Percentiles rank a stretch among this genome's conserved stretches.
These are phyloP conservation scores for Porites cylindrica DNA, from an alignment of 92 coral and sea anemone species.

Conservation along the genomic window DNA sequence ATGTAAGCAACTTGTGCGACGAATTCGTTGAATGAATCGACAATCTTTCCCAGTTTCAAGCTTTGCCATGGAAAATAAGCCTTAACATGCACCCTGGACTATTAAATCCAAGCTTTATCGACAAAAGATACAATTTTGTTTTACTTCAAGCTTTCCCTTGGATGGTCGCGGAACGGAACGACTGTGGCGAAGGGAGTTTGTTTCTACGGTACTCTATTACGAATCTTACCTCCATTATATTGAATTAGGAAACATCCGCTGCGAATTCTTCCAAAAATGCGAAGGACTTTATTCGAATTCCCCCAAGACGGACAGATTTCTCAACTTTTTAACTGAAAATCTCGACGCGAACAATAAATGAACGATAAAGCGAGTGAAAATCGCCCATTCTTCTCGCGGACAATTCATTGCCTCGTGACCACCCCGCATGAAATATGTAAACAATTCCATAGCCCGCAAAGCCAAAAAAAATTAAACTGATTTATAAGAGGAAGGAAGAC, in stretches of 20 bases:
- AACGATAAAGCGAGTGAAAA: background rate
- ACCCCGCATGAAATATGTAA: conserved; percentile 75
- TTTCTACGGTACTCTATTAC: background rate
- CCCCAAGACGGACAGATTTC: background rate
- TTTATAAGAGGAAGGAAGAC: conserved; percentile 35
- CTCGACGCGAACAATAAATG: conserved; percentile 18
- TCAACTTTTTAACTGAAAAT: conserved; percentile 15
- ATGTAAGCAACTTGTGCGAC: background rate
- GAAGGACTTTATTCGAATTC: background rate
- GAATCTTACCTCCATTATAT: conserved; percentile 34
- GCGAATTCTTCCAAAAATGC: background rate
- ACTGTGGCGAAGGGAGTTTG: background rate
- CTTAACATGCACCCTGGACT: background rate
- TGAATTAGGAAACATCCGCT: background rate
- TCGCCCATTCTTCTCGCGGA: conserved; percentile 59
- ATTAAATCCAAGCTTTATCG: background rate
- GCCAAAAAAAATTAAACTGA: conserved; percentile 61
- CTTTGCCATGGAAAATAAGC: background rate
- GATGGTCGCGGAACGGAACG: background rate
- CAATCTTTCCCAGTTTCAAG: background rate
- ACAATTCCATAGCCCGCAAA: conserved; percentile 59
- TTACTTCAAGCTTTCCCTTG: background rate
- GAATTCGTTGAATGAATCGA: background rate
- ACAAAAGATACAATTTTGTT: background rate
- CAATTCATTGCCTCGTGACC: conserved; percentile 73